Base-by-base conservation (phyloP, 2,797 vertebrate genomes). In the Mormyrops attenuatus region DNA sequence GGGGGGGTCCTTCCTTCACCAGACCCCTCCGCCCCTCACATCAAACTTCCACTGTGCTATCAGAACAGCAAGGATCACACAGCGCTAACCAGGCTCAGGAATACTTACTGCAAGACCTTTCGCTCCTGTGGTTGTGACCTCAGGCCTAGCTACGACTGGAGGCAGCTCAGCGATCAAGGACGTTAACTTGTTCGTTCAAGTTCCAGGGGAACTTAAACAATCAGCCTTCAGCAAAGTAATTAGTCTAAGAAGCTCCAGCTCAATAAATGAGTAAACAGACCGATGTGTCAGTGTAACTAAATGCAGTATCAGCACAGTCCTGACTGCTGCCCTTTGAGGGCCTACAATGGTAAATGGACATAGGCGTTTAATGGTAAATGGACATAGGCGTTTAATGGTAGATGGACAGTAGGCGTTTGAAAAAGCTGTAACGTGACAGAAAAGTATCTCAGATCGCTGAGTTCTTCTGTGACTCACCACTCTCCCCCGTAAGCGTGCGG, bases 1-100 rank as follows among this genome's bases (percentile, higher is more conserved):
- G 63, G 20, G 63, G 8, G 26, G 3, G 85, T 47, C 85, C 89
- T 87, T 47, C 89, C 89, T 87, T 89, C 60, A 89, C 20, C 60
- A 55, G 44, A 38, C 85, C 63, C 63, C 85, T 20, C 17, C 26
- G 20, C 38, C 38, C 73, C 73, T 85, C 49, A 44, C 88, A 44
- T 89, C 89, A 77, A 87, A 77, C 82, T 30, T 52, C n/a, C 11
- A 2, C 20, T 9, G 41, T 22, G 38, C 38, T 80, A 17, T 44
- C 73, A 80, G 17, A 80, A 80, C 6, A 20, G 17, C 2, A n/a
- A n/a, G 38, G 41, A 80, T 41, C 73, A 47, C 73, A 11, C 73
- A 47, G 17, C 17, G 13, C 38, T n/a, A 47, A 80, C 73, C 73
- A n/a, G 73, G 73, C 34, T 47, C 34, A 30, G 17, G 17, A 47